Evolutionary conservation across 2,888 invertebrate species (phyloP), one percentile per base, ranked within the genome.

Genomic region (Tenthredo amoena): DNA sequence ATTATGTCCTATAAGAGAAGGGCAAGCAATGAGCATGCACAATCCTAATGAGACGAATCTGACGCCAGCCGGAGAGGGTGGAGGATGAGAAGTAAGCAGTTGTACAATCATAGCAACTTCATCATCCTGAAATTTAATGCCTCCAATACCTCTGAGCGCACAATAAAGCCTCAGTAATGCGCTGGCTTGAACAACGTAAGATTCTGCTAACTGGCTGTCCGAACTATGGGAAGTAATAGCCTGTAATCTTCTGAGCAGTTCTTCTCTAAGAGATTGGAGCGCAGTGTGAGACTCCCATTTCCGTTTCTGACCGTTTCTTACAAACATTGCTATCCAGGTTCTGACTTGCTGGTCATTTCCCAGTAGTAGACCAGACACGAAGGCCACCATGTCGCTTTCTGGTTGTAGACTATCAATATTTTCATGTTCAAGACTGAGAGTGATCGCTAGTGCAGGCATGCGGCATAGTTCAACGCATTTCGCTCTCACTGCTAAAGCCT

Each of bases 11-110:
- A 97, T 96, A 31, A 99, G 94, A 2, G 98, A 97, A 0, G 99
- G 98, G 92, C 98, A 99, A 0, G 99, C 98, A 72, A 99, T 97
- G 0, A 99, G 95, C 97, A 99, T 98, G 91, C 99, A 99, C 1
- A 99, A 95, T 31, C 98, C 98, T 58, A 99, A 95, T 0, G 98
- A 98, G 0, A 99, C 98, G 93, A 99, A 99, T 91, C 98, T 94
- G 9, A 98, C 98, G 12, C 99, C 99, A 47, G 98, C 97, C 37
- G 97, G 97, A n/a, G 97, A 97, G 0, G 98, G 97, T 31, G 97
- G 97, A 0, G 98, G 98, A 91, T 97, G 97, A 47, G 97, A 97
- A 0, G 98, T 98, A 26, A 99, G 95, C 72, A 99, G 94, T 90
- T 97, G 96, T 18, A 99, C 96, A 47, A 99, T 95, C 77, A 97